Base-by-base conservation (phyloP, 2,888 invertebrate genomes). In the Microctonus hyperodae region DNA sequence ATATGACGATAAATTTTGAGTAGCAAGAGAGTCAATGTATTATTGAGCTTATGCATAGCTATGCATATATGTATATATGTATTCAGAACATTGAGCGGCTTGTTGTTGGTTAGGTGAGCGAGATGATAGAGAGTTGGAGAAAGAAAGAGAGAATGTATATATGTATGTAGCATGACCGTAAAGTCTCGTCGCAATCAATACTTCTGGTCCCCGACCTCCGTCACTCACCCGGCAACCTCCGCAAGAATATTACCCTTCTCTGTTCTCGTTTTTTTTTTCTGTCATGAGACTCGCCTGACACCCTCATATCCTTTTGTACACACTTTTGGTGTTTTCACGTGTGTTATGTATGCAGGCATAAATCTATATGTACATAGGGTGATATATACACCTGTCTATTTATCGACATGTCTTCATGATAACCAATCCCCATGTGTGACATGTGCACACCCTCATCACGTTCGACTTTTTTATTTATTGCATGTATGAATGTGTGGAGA, bases 161-260 rank as follows among this genome's bases (percentile, higher is more conserved):
- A 68, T 6, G 23, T 51, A n/a, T 16, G 64, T 65, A 70, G 74
- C 73, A 70, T 72, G 72, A 70, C 73, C 70, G 73, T 73, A 73
- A 73, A 75, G 75, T 78, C 75, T 78, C 76, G 75, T 74, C 78
- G 80, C 77, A 80, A 80, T 79, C 79, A 78, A 80, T 80, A 79
- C 77, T 78, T 78, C 77, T 77, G 79, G 76, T 77, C 78, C 80
- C 80, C 78, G 76, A 77, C 78, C 74, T 76, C 78, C 79, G 79
- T 80, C 80, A 80, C 79, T 80, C 80, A 77, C 73, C 79, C 80
- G 80, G 77, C 79, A 70, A 69, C 69, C 70, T 69, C 71, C 22
- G 65, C 64, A 61, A 67, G 70, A 78, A 79, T 75, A 75, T 77
- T 75, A 75, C 74, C 73, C 75, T 74, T 70, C 76, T 72, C 67